Evolutionary conservation across 2,888 invertebrate species (phyloP).

Genomic region (Agrotis segetum): DNA sequence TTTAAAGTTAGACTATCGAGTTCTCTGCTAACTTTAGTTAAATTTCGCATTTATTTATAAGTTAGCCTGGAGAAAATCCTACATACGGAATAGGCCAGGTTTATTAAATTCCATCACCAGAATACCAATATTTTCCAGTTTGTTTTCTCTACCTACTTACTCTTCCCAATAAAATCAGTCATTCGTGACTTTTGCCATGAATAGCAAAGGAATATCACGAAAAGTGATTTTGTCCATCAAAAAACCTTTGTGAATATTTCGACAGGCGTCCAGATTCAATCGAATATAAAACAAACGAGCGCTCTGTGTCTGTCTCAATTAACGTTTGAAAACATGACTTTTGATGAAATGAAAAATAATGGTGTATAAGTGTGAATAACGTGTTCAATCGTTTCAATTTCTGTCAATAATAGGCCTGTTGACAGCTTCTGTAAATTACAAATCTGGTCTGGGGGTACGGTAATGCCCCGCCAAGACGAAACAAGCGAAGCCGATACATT

Average conservation of each 20-base stretch:
- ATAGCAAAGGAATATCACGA: constrained; percentile 4
- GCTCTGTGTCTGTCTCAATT: constrained; percentile 9
- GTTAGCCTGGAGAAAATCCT: too few species aligned
- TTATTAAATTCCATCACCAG: not conserved
- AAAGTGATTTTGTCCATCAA: constrained; percentile 20
- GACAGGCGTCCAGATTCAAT: constrained; percentile 32
- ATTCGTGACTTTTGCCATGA: constrained; percentile 5
- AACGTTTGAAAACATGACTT: constrained; percentile 11
- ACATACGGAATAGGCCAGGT: not conserved
- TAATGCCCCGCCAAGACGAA: too few species aligned
- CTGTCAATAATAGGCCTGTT: too few species aligned
- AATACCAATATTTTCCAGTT: not conserved
- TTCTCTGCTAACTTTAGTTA: too few species aligned
- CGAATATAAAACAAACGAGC: constrained; percentile 29
- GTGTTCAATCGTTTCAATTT: too few species aligned
- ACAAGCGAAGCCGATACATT: too few species aligned
- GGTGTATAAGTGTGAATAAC: not conserved
- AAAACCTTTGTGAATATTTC: constrained; percentile 45
- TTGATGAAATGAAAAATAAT: constrained; percentile 6
- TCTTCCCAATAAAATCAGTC: not conserved
- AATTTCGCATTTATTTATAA: too few species aligned
- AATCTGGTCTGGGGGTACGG: too few species aligned
- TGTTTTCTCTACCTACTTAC: not conserved
- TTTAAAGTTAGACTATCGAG: too few species aligned
- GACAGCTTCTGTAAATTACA: too few species aligned